Percentiles rank a stretch among this genome's conserved stretches.
Evolutionary conservation across 2,113 vertebrate genomes (phyloP).

Genomic region (Choloepus hoffmanni): DNA sequence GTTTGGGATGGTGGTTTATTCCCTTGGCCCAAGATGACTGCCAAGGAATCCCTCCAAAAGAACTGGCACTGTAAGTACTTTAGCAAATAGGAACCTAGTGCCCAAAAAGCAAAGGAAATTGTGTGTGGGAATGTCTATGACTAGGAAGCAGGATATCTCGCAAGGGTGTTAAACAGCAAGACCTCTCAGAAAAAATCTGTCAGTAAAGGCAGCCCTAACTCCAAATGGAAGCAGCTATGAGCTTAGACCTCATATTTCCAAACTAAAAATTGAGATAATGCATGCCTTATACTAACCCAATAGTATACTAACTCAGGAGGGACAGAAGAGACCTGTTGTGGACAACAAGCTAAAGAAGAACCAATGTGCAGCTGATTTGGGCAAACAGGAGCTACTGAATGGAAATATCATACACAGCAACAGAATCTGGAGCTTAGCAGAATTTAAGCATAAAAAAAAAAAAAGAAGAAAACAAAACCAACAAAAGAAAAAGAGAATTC

Average conservation of each 20-base stretch:
- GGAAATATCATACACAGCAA: no score
- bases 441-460: no score
- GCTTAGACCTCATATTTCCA: neutral
- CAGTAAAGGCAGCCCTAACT: neutral
- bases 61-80: no score
- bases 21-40: neutral
- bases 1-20: accelerated
- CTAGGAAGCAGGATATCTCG: neutral
- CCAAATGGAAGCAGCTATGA: no score
- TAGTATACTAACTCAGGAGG: neutral
- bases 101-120: neutral
- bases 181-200: neutral
- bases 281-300: neutral
- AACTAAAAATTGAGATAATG: neutral
- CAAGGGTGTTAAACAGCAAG: neutral
- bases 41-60: neutral
- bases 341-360: neutral
- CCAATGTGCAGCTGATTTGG: accelerated
- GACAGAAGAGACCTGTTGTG: no score
- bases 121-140: accelerated
- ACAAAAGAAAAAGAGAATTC: accelerated
- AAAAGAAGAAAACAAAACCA: no score
- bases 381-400: no score
- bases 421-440: neutral
- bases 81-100: neutral